Conservation (phyloP, 2,113 vertebrate genomes). For the Camelus dromedarius region DNA sequence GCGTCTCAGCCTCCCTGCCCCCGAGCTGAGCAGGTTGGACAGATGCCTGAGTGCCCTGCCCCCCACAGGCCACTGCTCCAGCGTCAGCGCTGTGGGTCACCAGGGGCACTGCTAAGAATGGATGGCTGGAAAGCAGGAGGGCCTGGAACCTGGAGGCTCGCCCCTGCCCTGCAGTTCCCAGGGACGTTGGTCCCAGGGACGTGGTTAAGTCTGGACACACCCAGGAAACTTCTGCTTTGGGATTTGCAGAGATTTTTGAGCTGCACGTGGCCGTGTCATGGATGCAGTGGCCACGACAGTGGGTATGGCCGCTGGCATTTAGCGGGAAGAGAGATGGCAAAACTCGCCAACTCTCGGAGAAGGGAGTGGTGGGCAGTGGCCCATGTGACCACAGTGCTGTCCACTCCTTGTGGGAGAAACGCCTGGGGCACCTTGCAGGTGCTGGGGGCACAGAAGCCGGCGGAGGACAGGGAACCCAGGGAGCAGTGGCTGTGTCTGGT, state of each 20-base stretch:
- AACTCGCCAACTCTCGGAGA: background rate
- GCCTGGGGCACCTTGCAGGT: too few relatives aligned
- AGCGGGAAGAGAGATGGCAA: background rate
- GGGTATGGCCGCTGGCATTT: background rate
- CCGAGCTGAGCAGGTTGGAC: too few relatives aligned
- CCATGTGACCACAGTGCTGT: fast-evolving
- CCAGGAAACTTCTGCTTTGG: background rate
- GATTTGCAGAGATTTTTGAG: too few relatives aligned
- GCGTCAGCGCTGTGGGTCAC: fast-evolving
- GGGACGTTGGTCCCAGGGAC: background rate
- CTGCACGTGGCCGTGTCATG: background rate
- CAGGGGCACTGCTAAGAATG: fast-evolving
- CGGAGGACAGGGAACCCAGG: fast-evolving
- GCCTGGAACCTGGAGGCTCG: fast-evolving
- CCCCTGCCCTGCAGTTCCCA: background rate
- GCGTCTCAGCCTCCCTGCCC: background rate
- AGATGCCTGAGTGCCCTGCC: background rate
- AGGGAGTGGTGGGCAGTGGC: background rate
- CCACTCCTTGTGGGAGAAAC: background rate
- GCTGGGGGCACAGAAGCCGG: background rate
- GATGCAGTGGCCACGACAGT: fast-evolving
- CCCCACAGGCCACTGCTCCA: fast-evolving
- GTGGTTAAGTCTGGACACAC: background rate
- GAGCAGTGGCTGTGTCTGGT: background rate
- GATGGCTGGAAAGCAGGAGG: too few relatives aligned